Conservation (phyloP, 2,113 vertebrate genomes). For the Otocyon megalotis region DNA sequence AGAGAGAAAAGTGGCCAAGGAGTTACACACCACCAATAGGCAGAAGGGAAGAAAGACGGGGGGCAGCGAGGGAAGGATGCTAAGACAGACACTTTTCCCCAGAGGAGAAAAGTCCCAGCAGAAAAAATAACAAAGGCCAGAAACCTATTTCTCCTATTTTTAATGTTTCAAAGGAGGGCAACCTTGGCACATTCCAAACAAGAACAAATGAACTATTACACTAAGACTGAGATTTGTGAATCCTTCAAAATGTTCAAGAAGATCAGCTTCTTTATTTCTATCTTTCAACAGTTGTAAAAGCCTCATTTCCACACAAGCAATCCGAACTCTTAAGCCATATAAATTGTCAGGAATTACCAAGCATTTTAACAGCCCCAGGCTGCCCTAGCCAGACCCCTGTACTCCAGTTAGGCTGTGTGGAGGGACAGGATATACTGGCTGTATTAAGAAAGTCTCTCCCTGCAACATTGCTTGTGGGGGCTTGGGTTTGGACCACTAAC, state of each 20-base stretch:
- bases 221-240: not conserved
- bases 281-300: not conserved
- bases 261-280: not conserved
- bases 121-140: not conserved
- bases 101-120: not conserved
- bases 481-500: not conserved
- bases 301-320: not conserved
- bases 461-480: not conserved
- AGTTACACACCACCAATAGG: not conserved
- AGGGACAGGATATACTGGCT: not conserved
- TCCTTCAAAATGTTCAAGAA: not conserved
- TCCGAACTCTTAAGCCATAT: not conserved
- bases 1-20: not conserved
- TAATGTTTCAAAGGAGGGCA: slow-evolving; percentile 1
- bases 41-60: not conserved
- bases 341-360: not conserved
- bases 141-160: not conserved
- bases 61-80: not conserved
- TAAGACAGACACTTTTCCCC: not conserved
- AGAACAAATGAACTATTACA: not conserved
- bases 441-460: not conserved
- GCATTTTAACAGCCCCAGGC: not conserved
- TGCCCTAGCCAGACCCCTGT: not conserved
- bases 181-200: not conserved
- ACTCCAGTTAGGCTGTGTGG: no score